Evolutionary conservation across 2,888 invertebrate genomes (phyloP), one percentile per base, ranked within the genome.

Genomic region (Nomada flava): DNA sequence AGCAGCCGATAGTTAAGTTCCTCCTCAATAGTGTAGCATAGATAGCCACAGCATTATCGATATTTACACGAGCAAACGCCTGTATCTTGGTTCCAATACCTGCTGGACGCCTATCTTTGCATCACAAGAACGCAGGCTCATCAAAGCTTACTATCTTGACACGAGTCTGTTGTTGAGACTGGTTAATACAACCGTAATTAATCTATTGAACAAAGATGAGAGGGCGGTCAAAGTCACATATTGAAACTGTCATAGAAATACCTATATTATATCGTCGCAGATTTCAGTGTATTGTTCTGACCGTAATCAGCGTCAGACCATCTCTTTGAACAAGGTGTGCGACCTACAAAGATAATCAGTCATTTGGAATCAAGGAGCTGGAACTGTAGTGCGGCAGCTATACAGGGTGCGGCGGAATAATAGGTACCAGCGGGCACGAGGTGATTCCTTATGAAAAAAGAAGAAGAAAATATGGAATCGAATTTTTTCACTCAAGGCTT

Each of bases 111-210:
- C 44, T 53, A 52, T 63, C 67, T 57, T 78, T 63, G 67, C 57
- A 63, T 52, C 18, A 9, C 71, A 57, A 63, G 71, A 72, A 68
- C 65, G 36, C 23, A 52, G 50, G 15, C 44, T 36, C 13, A 71
- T n/a, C 50, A 10, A 23, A 50, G 44, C 50, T 13, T 18, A 9
- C 42, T 63, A 57, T 67, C 53, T 47, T 9, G 5, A 26, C 10
- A 20, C 60, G 29, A 67, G 13, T 55, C 55, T 23, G 23, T 55
- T 42, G n/a, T 59, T 36, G 50, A 29, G 3, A 47, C 15, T 36
- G 20, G 26, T 62, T 72, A 68, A 42, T 64, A n/a, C 50, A 68
- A 64, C 50, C 47, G 4, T 63, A 64, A 85, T 79, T 82, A 75
- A 75, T 42, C 47, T 59, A 72, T 69, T 57, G 53, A 47, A 59